Evolutionary conservation across 2,113 vertebrate species (phyloP), one percentile per base, ranked within the genome.

Genomic region (Harpagus bidentatus): DNA sequence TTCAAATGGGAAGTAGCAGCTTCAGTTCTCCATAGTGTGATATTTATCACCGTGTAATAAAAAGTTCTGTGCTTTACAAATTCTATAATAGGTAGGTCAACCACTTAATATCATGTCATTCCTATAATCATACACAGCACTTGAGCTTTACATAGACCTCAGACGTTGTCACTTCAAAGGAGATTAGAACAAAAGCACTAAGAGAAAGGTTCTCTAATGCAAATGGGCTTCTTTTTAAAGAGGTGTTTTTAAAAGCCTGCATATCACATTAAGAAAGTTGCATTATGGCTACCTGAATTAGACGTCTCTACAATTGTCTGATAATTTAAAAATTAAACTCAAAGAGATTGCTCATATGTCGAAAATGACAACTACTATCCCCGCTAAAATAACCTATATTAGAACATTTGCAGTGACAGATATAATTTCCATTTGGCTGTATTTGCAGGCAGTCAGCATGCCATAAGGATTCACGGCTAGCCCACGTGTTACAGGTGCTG

Each of bases 51-150:
- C 25, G 29, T 45, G 63, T 80, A 91, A 92, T 70, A 50, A 90
- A 96, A 96, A 92, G 23, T 88, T 92, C 71, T 21, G 9, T 70
- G 40, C 76, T 79, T 96, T 80, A 94, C 53, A 88, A 96, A 86
- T 86, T 86, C 66, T 90, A 28, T 50, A 86, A 90, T 67, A 80
- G 50, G 63, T 29, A 93, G 87, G 82, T 96, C 92, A 83, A 83
- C 42, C 71, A 93, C 83, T 92, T 95, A 93, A 70, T 93, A 86
- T 59, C 76, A 66, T 29, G 48, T 81, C 59, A 74, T 89, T 93
- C 45, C 48, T 66, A 42, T 83, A 92, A 88, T 94, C 67, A 88
- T 58, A 70, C 22, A 53, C 25, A 86, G 72, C 67, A 88, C 80
- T 91, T 95, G 47, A 91, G 83, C 56, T 91, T 86, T 86, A 61